Evolutionary conservation across 2,113 vertebrate species (phyloP).

Genomic region (Caloenas nicobarica): DNA sequence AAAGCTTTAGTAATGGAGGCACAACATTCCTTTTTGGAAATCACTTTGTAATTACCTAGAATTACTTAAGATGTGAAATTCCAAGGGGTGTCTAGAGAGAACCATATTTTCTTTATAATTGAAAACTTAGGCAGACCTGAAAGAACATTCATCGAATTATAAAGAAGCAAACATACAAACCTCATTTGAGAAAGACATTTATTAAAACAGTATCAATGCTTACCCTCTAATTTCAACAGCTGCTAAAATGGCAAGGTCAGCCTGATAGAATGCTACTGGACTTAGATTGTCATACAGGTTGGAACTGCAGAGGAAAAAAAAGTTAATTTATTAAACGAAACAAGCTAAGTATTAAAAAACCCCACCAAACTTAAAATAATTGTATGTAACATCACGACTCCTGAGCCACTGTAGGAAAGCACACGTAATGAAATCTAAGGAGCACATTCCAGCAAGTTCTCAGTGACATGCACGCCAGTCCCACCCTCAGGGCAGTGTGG

Average conservation of each 20-base stretch:
- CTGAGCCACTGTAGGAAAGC: not conserved
- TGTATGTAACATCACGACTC: not conserved
- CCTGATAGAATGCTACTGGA: slow-evolving; percentile 80
- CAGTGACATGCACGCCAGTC: not conserved
- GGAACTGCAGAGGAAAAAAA: slow-evolving; percentile 79
- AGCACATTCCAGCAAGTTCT: not conserved
- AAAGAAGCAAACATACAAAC: not conserved
- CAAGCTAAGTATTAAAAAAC: not conserved
- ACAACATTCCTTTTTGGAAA: not conserved
- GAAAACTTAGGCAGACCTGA: not conserved
- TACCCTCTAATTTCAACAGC: slow-evolving; percentile 95
- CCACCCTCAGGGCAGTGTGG: not conserved
- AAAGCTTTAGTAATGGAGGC: not conserved
- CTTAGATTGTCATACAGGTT: slow-evolving; percentile 90
- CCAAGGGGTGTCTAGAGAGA: not conserved
- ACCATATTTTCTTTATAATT: not conserved
- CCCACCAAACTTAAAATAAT: not conserved
- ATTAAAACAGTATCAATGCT: slow-evolving; percentile 1
- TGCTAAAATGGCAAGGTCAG: slow-evolving; percentile 86
- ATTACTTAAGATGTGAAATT: not conserved
- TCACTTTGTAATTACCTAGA: not conserved
- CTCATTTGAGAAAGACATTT: not conserved
- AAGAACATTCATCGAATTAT: not conserved
- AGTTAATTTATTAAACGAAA: not conserved
- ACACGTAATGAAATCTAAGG: not conserved